Evolutionary conservation across 2,113 vertebrate species (phyloP).

Genomic region (Pycnonotus jocosus): DNA sequence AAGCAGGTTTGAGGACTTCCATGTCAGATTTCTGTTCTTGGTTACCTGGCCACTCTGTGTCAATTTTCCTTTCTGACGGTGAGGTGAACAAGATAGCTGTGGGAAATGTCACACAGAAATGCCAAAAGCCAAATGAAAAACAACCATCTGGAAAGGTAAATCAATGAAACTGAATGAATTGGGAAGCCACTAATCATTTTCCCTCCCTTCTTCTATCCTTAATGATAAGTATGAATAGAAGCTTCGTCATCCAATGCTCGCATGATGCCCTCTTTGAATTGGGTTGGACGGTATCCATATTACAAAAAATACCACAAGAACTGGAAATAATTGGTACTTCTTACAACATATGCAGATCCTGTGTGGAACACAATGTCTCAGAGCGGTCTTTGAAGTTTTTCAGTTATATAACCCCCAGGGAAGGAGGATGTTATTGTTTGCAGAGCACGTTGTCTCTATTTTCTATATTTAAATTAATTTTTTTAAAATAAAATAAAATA

Average conservation of each 20-base stretch:
- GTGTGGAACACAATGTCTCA: conserved; percentile 19
- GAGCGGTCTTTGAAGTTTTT: conserved; percentile 37
- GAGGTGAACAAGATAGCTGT: neutral
- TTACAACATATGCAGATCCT: conserved; percentile 36
- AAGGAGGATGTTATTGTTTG: neutral
- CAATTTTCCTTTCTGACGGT: neutral
- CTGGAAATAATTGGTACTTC: conserved; percentile 53
- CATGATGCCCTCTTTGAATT: conserved; percentile 23
- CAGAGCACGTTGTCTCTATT: neutral
- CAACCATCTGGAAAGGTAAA: neutral
- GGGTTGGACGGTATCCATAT: neutral
- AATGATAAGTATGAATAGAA: conserved; percentile 33
- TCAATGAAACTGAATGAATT: neutral
- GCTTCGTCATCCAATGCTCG: neutral
- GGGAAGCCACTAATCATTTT: conserved; percentile 28
- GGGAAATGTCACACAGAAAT: neutral
- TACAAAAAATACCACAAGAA: conserved; percentile 29
- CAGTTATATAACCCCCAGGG: conserved; percentile 24
- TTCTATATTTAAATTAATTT: neutral
- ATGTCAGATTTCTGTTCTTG: neutral
- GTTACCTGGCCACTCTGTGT: neutral
- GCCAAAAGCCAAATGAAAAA: neutral
- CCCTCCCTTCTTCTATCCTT: neutral
- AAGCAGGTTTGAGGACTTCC: neutral
- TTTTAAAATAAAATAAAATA: fast-evolving